Conservation (phyloP, 1,140 invertebrate genomes). For the Episyrphus balteatus region DNA sequence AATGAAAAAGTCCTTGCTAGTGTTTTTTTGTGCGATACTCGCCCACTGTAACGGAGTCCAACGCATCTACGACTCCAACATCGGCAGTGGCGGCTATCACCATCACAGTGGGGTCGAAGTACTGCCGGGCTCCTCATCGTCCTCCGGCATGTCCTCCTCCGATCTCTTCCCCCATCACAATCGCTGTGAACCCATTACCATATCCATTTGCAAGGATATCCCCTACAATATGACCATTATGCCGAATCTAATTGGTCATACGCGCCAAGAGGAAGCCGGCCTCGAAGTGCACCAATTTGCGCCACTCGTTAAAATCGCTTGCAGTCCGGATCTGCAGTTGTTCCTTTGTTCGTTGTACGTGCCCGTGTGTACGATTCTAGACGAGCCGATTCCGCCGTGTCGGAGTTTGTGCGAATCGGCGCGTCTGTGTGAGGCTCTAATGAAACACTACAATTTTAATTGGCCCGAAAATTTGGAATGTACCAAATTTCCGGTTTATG, state of each 20-base stretch:
- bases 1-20: no score
- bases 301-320: conserved; percentile 91
- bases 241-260: conserved; percentile 88
- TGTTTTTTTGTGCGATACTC: no score
- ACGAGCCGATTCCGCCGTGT: conserved; percentile 84
- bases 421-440: conserved; percentile 80
- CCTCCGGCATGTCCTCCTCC: conserved; percentile 2
- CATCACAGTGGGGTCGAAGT: no score
- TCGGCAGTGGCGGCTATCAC: no score
- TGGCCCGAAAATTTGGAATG: conserved; percentile 95
- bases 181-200: conserved; percentile 85
- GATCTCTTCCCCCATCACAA: conserved; percentile 45
- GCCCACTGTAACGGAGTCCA: no score
- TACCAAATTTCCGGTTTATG: conserved; percentile 70
- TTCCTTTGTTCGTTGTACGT: conserved; percentile 95
- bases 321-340: conserved; percentile 85
- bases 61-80: no score
- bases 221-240: conserved; percentile 93
- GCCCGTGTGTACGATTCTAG: conserved; percentile 90
- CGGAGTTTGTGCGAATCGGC: conserved; percentile 81
- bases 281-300: conserved; percentile 88
- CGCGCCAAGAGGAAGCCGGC: conserved; percentile 90
- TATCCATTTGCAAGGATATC: conserved; percentile 84
- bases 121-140: background rate
- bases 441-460: conserved; percentile 84